Base-by-base conservation (phyloP, 2,797 vertebrate genomes). In the Oreochromis mossambicus region DNA sequence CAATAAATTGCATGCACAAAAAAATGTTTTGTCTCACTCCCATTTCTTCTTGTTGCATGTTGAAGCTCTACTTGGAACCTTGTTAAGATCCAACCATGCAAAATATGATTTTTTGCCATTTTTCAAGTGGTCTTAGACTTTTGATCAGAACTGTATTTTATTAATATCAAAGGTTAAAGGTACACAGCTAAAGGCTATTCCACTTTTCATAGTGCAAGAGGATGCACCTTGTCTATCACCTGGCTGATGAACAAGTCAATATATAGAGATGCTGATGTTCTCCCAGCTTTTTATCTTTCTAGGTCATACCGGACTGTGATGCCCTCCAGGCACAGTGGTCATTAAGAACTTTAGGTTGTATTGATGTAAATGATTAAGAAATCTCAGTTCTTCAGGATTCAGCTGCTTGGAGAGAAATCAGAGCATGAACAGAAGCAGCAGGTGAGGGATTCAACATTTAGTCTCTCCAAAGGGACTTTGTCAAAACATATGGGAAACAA, bases 401-500 rank as follows among this genome's bases (percentile, higher is more conserved):
- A 48, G 68, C 15, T 48, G 43, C 43, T 48, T 19, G 6, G 68
- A 73, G 68, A 48, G 68, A 48, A 73, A 21, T 54, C 38, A 11
- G 66, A 84, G 54, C 54, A 77, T 43, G 63, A 83, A 51, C 76
- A 70, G 24, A 75, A 19, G 78, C 43, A 70, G 43, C 75, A 54
- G 85, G 21, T 48, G 61, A 63, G 76, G 36, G 19, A 32, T 84
- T 86, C 46, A 3, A 38, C 68, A 32, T 51, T 56, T 51, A 51
- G 13, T 21, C 51, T 77, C 75, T 79, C 79, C 77, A 54, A 19
- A 78, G 83, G 52, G 55, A 55, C 38, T 14, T 38, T 63, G 46
- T 78, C 63, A 83, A 73, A 85, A 79, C 88, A 90, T 88, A 79
- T 66, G 26, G 46, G 79, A 90, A 82, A 87, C 82, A 91, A 91